Base-by-base conservation (phyloP, 2,888 invertebrate genomes). In the Dasysyrphus tricinctus region DNA sequence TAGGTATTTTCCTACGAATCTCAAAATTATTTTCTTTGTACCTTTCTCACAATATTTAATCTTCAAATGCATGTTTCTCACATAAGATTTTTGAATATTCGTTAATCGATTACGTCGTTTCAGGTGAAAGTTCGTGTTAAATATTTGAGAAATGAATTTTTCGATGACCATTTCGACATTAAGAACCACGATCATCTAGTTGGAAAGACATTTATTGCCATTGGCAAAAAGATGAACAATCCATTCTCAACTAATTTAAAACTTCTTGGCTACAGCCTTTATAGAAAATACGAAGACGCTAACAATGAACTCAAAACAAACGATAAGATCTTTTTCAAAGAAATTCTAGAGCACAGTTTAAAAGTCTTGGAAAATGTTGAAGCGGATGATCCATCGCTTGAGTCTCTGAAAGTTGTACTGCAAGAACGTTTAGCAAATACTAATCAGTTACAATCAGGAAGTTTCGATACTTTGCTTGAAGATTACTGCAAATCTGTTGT, bases 141-240 rank as follows among this genome's bases (percentile, higher is more conserved):
- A 79, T 98, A 94, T 91, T 90, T 99, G 49, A 94, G 96, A 89
- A 97, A 98, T 91, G 95, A 96, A 0, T 97, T 94, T 91, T 96
- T 96, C 92, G 98, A 98, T 93, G 96, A 97, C 90, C 98, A 98
- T 92, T 97, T 98, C 93, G 98, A 98, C 92, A 93, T 98, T 24
- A 94, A 92, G 80, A 95, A 97, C 88, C 94, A 95, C 7, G 91
- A 94, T 34, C 94, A 95, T 90, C 93, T 97, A 51, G 94, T 97
- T 65, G 98, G 98, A 0, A 98, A 98, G 93, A 97, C 97, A 3
- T 92, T 98, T 67, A 93, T 94, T 44, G 94, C 94, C 93, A 94
- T 95, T 81, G 94, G 95, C 4, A 57, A 78, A 34, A 11, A 67
- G 9, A 93, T 93, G 88, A 89, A 91, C 79, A 90, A 92, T 85